A percentile compares a stretch with the other conserved stretches of the same genome.
These are phyloP conservation scores for Euphydryas editha DNA, from an alignment of 2,888 invertebrate species.

Conservation along the genomic window DNA sequence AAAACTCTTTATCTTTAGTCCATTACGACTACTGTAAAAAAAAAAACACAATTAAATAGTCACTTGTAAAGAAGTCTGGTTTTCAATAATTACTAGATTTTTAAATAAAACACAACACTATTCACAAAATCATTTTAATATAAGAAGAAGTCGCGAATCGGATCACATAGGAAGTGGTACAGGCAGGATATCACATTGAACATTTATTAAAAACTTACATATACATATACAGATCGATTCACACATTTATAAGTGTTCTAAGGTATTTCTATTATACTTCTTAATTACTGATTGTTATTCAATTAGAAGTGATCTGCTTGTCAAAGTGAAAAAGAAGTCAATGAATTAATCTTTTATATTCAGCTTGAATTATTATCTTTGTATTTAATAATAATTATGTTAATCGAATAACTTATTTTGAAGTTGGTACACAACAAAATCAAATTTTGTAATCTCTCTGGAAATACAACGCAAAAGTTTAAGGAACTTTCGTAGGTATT, in stretches of 20 bases:
- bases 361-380: too few relatives aligned
- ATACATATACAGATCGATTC: conserved; percentile 39
- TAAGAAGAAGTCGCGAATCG: conserved; percentile 68
- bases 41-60: too few relatives aligned
- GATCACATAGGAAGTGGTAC: conserved; percentile 77
- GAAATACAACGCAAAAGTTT: not conserved
- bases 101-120: conserved; percentile 25
- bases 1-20: too few relatives aligned
- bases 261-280: not conserved
- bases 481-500: not conserved
- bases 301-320: too few relatives aligned
- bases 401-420: too few relatives aligned
- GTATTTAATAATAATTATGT: too few relatives aligned
- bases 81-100: not conserved
- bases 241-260: conserved; percentile 32
- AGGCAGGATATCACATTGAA: conserved; percentile 83
- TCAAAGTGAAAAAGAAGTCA: too few relatives aligned
- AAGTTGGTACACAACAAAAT: not conserved
- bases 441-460: not conserved
- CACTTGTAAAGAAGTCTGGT: too few relatives aligned
- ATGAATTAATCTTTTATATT: too few relatives aligned
- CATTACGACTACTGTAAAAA: too few relatives aligned
- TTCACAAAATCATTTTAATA: conserved; percentile 73
- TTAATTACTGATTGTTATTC: too few relatives aligned
- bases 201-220: conserved; percentile 66